Evolutionary conservation across 2,888 invertebrate genomes (phyloP).

Genomic region (Meganola albula): DNA sequence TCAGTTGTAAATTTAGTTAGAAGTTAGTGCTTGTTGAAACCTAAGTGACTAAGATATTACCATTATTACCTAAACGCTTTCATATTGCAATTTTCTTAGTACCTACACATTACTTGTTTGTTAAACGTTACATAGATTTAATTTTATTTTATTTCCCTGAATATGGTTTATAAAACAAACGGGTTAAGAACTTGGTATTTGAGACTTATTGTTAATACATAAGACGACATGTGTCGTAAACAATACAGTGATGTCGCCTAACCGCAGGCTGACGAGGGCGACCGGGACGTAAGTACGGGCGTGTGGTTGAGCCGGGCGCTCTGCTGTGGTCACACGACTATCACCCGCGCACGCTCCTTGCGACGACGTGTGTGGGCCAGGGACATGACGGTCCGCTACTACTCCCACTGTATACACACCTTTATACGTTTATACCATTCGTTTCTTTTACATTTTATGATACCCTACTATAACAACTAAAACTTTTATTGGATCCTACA

Average conservation of each 20-base stretch:
- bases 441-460: constrained; percentile 43
- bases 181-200: too few relatives aligned
- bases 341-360: constrained; percentile 26
- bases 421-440: constrained; percentile 38
- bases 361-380: constrained; percentile 43
- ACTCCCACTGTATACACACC: constrained; percentile 26
- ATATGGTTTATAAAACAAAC: too few relatives aligned
- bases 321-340: constrained; percentile 44
- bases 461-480: constrained; percentile 42
- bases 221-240: constrained; percentile 32
- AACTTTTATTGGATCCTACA: constrained; percentile 46
- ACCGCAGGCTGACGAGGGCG: constrained; percentile 41
- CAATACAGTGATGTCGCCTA: constrained; percentile 33
- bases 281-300: constrained; percentile 34
- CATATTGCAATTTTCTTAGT: too few relatives aligned
- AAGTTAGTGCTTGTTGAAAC: not conserved
- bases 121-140: too few relatives aligned
- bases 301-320: constrained; percentile 36
- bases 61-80: too few relatives aligned
- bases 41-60: not conserved
- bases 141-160: too few relatives aligned
- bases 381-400: constrained; percentile 23
- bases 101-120: too few relatives aligned
- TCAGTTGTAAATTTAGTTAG: too few relatives aligned
- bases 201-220: too few relatives aligned